phyloP scores from a whole-genome alignment of 2,888 invertebrate genomes.

The Crioceris asparagi region DNA sequence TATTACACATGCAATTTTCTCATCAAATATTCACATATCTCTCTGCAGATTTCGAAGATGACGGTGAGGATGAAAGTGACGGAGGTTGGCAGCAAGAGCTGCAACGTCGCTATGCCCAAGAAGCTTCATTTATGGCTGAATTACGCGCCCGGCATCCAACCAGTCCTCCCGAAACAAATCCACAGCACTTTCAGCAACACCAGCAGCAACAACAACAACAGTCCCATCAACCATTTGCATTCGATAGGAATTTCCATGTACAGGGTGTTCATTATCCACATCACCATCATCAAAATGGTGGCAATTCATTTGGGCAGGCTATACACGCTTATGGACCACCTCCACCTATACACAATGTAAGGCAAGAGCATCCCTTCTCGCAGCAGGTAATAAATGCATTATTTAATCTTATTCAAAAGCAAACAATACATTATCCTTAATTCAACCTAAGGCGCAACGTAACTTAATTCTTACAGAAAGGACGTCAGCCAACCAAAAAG shows the following conservation, averaged over 20 bases:
- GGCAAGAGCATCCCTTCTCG: no score
- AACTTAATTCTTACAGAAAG: no score
- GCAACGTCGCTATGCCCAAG: constrained; percentile 47
- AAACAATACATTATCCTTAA: no score
- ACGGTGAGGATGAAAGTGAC: constrained; percentile 50
- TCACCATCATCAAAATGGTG: constrained; percentile 11
- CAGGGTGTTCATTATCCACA: constrained; percentile 23
- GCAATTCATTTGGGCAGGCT: no score
- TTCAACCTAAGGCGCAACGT: no score
- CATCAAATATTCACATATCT: no score
- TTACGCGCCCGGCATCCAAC: constrained; percentile 42
- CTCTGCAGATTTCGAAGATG: constrained; percentile 60
- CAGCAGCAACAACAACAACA: constrained; percentile 14
- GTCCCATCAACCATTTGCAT: constrained; percentile 12
- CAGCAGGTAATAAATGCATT: no score
- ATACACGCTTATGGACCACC: no score
- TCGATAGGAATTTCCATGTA: constrained; percentile 20
- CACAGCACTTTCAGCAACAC: constrained; percentile 11
- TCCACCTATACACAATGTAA: no score
- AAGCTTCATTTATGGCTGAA: constrained; percentile 47
- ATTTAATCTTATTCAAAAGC: no score
- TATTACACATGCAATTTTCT: no score
- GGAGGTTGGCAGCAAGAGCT: constrained; percentile 49
- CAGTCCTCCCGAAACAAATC: constrained; percentile 32
- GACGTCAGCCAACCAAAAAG: no score